Evolutionary conservation across 2,113 vertebrate genomes (phyloP), one percentile per base, ranked within the genome.

Genomic region (Cochlearius cochlearius): DNA sequence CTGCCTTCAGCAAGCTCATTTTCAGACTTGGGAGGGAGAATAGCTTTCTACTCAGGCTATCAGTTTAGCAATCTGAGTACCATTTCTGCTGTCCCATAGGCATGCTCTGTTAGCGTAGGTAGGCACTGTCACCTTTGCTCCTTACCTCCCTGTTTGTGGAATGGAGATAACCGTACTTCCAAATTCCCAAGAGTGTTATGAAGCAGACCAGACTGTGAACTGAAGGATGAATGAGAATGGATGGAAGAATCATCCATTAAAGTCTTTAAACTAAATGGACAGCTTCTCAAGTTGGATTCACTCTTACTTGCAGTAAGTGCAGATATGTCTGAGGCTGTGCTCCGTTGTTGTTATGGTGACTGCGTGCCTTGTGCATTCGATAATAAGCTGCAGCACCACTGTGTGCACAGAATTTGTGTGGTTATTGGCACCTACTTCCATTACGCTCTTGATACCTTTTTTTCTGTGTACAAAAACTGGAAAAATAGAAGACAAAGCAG

Each of bases 61-160:
- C 41, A 62, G 14, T 30, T 69, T 14, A 30, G n/a, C 52, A 67
- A 12, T n/a, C 29, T 36, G 19, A 49, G 12, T 16, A 5, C 23
- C 36, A 14, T 39, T 69, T 58, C 32, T 58, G n/a, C 22, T 32
- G 0, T 29, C 11, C 15, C 0, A 0, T 53, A 15, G 62, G 29
- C 8, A 1, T 17, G 2, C 23, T 58, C 26, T 85, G 30, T 47
- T 68, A 27, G 0, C 27, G 29, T 11, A 25, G 25, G 14, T 34
- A 50, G 38, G 11, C 60, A 12, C 8, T 12, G 30, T n/a, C 22
- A 6, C 60, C 56, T 64, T 72, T 67, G 17, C 39, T 86, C 85
- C 56, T 74, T 71, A 63, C 20, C 20, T 64, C 6, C 58, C 19
- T 1, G 0, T 30, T n/a, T 72, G 43, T 78, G 34, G 11, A 8